phyloP scores from a whole-genome alignment of 1,140 invertebrate genomes.

The Lasaia peninsularis region DNA sequence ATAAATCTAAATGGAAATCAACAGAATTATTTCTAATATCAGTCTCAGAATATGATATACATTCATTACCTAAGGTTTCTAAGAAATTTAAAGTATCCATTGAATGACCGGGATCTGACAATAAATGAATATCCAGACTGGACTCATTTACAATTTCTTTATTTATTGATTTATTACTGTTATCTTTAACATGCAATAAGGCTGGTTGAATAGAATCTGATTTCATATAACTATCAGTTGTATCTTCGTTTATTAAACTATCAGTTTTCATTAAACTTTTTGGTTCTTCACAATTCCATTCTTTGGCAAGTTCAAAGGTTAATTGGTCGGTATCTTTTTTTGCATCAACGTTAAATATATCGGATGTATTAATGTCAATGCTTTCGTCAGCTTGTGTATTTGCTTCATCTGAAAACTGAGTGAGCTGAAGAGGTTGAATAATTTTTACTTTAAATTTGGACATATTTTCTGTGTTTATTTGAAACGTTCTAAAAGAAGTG shows the following conservation, averaged over 20 bases:
- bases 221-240: conserved; percentile 46
- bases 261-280: conserved; percentile 21
- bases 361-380: background rate
- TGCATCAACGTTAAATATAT: conserved; percentile 4
- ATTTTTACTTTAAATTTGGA: conserved; percentile 54
- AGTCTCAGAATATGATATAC: conserved; percentile 48
- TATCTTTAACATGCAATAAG: conserved; percentile 43
- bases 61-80: conserved; percentile 53
- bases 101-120: conserved; percentile 42
- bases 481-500: conserved; percentile 57
- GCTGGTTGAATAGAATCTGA: conserved; percentile 44
- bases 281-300: conserved; percentile 23
- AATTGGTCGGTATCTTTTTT: conserved; percentile 17
- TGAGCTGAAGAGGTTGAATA: conserved; percentile 42
- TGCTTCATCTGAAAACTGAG: conserved; percentile 23
- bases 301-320: conserved; percentile 23
- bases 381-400: background rate
- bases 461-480: conserved; percentile 62
- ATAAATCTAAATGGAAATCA: conserved; percentile 64
- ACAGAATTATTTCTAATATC: conserved; percentile 50
- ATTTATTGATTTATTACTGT: conserved; percentile 20
- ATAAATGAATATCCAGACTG: conserved; percentile 22
- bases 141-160: conserved; percentile 21
- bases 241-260: conserved; percentile 40
- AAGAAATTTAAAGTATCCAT: conserved; percentile 53